Evolutionary conservation across 2,888 invertebrate genomes (phyloP).

Genomic region (Hemithea aestivaria): DNA sequence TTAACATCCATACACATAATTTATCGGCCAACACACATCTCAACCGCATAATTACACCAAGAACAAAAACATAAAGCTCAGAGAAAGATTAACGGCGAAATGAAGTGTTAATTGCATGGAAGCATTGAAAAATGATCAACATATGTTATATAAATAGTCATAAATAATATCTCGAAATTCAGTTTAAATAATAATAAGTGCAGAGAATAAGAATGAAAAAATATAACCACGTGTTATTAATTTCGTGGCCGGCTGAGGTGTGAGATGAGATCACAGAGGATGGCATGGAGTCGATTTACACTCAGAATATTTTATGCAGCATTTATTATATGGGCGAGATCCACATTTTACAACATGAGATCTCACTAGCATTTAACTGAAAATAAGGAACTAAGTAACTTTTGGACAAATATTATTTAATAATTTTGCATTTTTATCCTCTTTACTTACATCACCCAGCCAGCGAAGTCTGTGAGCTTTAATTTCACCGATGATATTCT

Average conservation of each 20-base stretch:
- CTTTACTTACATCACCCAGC: too few relatives aligned
- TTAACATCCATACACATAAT: slow-evolving; percentile 46
- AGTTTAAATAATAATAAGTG: slow-evolving; percentile 79
- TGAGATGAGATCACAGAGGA: slow-evolving; percentile 60
- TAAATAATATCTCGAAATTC: slow-evolving; percentile 75
- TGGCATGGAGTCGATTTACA: slow-evolving; percentile 37
- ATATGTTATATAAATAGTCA: slow-evolving; percentile 79
- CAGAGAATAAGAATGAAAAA: slow-evolving; percentile 75
- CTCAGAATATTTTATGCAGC: too few relatives aligned
- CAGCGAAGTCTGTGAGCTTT: too few relatives aligned
- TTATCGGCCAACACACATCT: slow-evolving; percentile 43
- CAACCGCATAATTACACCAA: slow-evolving; percentile 46
- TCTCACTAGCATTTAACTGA: too few relatives aligned
- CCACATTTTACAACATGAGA: too few relatives aligned
- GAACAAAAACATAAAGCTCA: slow-evolving; percentile 54
- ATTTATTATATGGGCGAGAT: too few relatives aligned
- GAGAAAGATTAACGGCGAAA: slow-evolving; percentile 70
- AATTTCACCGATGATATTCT: too few relatives aligned
- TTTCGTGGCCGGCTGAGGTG: slow-evolving; percentile 71
- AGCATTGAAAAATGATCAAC: slow-evolving; percentile 79
- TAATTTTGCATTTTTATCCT: too few relatives aligned
- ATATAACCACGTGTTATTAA: slow-evolving; percentile 71
- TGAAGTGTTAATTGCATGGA: slow-evolving; percentile 78
- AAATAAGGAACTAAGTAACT: too few relatives aligned
- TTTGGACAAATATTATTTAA: too few relatives aligned